These are phyloP conservation scores for Sinhomidia bicolor DNA, from an alignment of 2,888 invertebrate genomes.

Conservation along the genomic window DNA sequence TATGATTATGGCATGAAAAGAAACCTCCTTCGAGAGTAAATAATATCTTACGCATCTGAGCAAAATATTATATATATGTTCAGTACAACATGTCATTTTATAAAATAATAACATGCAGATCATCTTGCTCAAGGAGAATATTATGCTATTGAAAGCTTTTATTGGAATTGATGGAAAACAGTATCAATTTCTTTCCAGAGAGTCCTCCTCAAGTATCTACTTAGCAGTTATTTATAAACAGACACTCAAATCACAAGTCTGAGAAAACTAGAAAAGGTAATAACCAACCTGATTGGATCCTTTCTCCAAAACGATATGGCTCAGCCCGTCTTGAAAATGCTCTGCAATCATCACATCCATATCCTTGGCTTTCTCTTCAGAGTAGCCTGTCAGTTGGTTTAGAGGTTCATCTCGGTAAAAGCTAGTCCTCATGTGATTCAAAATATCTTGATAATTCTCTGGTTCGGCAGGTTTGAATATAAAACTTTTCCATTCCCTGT, in stretches of 20 bases:
- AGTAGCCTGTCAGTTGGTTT: slow-evolving; percentile 73
- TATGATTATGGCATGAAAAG: background rate
- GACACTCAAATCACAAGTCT: background rate
- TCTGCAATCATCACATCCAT: slow-evolving; percentile 75
- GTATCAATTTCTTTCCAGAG: background rate
- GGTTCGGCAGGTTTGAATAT: slow-evolving; percentile 73
- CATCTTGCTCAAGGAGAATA: background rate
- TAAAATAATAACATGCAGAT: background rate
- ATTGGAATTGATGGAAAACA: background rate
- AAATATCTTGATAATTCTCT: slow-evolving; percentile 72
- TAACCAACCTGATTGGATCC: slow-evolving; percentile 73
- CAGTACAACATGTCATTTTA: background rate
- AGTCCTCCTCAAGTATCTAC: background rate
- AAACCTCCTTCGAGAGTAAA: background rate
- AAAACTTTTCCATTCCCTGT: slow-evolving; percentile 72
- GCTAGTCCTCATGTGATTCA: slow-evolving; percentile 73
- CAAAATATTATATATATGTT: background rate
- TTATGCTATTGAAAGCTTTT: background rate
- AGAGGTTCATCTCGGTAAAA: slow-evolving; percentile 76
- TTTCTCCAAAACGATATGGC: slow-evolving; percentile 73
- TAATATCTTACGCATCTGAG: background rate
- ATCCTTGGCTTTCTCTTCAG: slow-evolving; percentile 75
- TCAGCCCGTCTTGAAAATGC: slow-evolving; percentile 74
- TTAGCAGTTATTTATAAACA: background rate
- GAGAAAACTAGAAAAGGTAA: slow-evolving; percentile 3